Evolutionary conservation across 2,113 vertebrate species (phyloP).

Genomic region (Coreoperca whiteheadi): DNA sequence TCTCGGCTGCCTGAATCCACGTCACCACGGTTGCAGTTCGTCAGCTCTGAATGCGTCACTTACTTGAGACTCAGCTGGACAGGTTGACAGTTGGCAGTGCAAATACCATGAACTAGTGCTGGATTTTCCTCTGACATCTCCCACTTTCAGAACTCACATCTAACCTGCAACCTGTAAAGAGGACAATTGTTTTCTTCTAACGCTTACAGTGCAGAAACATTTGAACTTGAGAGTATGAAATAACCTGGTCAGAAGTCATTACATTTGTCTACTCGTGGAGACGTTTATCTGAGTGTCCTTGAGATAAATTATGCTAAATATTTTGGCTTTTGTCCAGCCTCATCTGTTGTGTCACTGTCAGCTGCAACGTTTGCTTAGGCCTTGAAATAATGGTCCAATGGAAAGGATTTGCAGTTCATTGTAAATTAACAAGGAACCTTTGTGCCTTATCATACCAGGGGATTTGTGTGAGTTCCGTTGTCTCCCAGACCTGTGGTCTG

Average conservation of each 20-base stretch:
- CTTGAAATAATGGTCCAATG: constrained; percentile 38
- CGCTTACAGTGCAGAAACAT: constrained; percentile 2
- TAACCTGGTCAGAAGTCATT: background rate
- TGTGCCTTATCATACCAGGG: constrained; percentile 4
- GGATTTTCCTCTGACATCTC: constrained; percentile 13
- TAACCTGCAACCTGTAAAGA: background rate
- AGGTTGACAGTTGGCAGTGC: constrained; percentile 48
- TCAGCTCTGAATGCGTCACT: constrained; percentile 55
- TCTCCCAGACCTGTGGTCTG: background rate
- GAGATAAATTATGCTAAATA: constrained; percentile 44
- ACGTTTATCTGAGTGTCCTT: constrained; percentile 46
- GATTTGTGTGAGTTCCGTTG: background rate
- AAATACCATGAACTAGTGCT: constrained; percentile 20
- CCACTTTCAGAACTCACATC: background rate
- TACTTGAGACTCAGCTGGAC: constrained; percentile 43
- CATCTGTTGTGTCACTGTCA: constrained; percentile 39
- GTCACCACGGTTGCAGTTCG: constrained; percentile 61
- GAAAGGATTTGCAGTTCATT: constrained; percentile 38
- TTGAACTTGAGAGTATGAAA: background rate
- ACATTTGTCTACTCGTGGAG: background rate
- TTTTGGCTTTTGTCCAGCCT: constrained; percentile 53
- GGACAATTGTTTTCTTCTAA: background rate
- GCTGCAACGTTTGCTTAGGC: constrained; percentile 20
- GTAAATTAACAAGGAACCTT: background rate
- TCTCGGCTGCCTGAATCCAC: constrained; percentile 49